phyloP scores from a whole-genome alignment of 2,888 invertebrate genomes.

The Cheilosia urbana region DNA sequence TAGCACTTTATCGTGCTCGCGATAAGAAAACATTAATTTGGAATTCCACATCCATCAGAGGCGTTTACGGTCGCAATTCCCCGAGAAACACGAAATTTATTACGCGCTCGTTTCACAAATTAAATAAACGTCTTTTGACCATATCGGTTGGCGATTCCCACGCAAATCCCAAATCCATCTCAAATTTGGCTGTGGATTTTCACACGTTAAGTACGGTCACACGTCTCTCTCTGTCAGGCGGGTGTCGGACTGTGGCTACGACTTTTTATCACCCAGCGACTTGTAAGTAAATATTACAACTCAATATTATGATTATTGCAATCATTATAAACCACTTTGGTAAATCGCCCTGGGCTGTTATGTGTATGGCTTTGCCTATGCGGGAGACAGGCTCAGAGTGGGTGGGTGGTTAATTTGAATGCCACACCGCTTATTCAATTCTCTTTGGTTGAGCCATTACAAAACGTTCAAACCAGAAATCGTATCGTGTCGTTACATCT shows the following conservation, averaged over 20 bases:
- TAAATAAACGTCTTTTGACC: conserved; percentile 11
- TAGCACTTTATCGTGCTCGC: conserved; percentile 29
- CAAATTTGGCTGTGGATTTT: neutral
- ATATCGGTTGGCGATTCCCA: conserved; percentile 22
- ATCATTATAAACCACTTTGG: conserved; percentile 49
- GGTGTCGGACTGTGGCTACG: neutral
- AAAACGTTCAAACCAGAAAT: conserved; percentile 64
- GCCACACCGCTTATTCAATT: conserved; percentile 58
- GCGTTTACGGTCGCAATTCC: conserved; percentile 18
- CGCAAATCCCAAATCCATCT: conserved; percentile 11
- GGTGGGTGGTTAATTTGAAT: conserved; percentile 62
- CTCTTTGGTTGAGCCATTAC: conserved; percentile 49
- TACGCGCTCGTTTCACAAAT: conserved; percentile 13
- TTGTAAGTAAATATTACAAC: conserved; percentile 51
- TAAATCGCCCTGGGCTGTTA: conserved; percentile 8
- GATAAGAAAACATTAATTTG: conserved; percentile 43
- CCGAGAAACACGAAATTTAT: conserved; percentile 18
- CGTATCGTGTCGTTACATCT: conserved; percentile 53
- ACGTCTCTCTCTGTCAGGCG: conserved; percentile 5
- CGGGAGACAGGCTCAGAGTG: conserved; percentile 8
- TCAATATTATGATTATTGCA: conserved; percentile 51
- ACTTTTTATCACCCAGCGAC: conserved; percentile 31
- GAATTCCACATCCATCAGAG: conserved; percentile 51
- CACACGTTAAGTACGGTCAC: conserved; percentile 2
- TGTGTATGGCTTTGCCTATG: neutral